Evolutionary conservation across 2,797 vertebrate species (phyloP).

Genomic region (Sus cebifrons): DNA sequence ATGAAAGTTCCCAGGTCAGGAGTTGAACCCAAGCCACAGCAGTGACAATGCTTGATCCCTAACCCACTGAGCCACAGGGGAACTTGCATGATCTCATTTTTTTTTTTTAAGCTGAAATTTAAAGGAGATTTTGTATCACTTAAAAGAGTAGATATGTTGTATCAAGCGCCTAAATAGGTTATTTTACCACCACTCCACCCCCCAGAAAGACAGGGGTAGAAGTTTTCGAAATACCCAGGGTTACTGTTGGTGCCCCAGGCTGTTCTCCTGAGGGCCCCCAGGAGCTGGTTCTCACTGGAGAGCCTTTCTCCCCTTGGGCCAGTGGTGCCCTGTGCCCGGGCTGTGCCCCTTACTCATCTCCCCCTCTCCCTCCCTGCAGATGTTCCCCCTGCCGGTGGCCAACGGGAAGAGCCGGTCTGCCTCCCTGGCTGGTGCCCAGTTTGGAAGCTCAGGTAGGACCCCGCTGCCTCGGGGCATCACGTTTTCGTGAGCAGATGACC

Average conservation of each 20-base stretch:
- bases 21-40: no score
- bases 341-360: not conserved
- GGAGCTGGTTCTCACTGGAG: no score
- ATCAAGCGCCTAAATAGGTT: fast-evolving
- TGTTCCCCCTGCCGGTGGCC: constrained; percentile 98
- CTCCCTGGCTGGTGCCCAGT: constrained; percentile 96
- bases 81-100: no score
- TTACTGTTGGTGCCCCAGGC: no score
- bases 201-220: not conserved
- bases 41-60: no score
- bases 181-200: fast-evolving
- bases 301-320: not conserved
- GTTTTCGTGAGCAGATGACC: not conserved
- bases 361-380: constrained; percentile 91
- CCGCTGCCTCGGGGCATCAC: not conserved
- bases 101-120: not conserved
- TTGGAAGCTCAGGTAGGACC: constrained; percentile 95
- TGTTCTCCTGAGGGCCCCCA: no score
- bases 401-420: constrained; percentile 98
- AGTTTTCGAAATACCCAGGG: no score
- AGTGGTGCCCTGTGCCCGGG: not conserved
- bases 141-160: not conserved
- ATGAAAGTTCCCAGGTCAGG: no score
- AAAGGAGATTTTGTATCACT: not conserved
- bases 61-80: no score